These are phyloP conservation scores for Neuroscelio doddi DNA, from an alignment of 2,888 invertebrate species.

Conservation along the genomic window DNA sequence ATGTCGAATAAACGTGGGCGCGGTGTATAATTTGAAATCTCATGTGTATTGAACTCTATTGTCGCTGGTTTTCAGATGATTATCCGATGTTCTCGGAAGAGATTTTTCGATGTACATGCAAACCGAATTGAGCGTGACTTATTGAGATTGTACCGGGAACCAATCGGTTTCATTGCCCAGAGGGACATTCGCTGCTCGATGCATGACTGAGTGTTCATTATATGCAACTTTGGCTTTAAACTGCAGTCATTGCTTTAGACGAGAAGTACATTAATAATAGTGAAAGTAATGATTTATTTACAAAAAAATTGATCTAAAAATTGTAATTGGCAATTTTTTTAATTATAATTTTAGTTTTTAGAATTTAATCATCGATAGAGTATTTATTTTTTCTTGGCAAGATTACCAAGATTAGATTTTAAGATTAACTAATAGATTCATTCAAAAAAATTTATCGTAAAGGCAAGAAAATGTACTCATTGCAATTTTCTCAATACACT, in stretches of 20 bases:
- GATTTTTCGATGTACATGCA: conserved; percentile 52
- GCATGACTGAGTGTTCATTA: conserved; percentile 23
- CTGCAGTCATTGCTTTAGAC: conserved; percentile 14
- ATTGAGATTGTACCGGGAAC: conserved; percentile 59
- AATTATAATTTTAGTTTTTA: too few relatives aligned
- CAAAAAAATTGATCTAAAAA: too few relatives aligned
- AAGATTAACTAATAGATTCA: too few relatives aligned
- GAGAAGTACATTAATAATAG: conserved; percentile 29
- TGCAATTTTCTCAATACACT: too few relatives aligned
- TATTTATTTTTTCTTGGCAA: too few relatives aligned
- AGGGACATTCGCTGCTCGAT: conserved; percentile 33
- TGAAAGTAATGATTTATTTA: conserved; percentile 11
- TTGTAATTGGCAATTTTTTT: too few relatives aligned
- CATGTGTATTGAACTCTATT: conserved; percentile 25
- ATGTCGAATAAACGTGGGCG: conserved; percentile 26
- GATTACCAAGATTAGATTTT: too few relatives aligned
- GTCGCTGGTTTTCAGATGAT: conserved; percentile 33
- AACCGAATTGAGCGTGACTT: conserved; percentile 55
- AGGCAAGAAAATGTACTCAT: too few relatives aligned
- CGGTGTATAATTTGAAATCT: conserved; percentile 29
- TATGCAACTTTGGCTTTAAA: conserved; percentile 24
- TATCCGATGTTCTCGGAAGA: conserved; percentile 43
- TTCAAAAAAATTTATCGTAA: too few relatives aligned
- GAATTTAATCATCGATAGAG: too few relatives aligned
- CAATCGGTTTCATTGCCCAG: conserved; percentile 49